Evolutionary conservation across 2,113 vertebrate genomes (phyloP).

Genomic region (Sciurus niger): DNA sequence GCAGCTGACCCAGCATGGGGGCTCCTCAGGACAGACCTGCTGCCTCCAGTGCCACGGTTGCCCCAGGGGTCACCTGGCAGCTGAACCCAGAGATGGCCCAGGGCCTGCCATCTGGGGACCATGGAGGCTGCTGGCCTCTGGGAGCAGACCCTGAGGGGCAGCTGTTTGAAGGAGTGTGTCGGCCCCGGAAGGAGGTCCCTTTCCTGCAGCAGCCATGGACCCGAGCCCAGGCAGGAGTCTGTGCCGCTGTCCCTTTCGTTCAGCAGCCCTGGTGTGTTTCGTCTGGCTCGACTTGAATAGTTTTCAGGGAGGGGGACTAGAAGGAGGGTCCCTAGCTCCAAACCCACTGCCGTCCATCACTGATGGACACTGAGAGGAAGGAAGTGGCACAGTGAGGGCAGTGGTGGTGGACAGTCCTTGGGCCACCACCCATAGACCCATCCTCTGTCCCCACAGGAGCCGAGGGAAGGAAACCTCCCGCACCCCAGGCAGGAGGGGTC

Average conservation of each 20-base stretch:
- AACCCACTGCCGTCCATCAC: no score
- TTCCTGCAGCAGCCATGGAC: background rate
- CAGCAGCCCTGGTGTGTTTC: background rate
- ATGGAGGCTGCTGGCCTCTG: background rate
- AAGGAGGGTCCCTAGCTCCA: background rate
- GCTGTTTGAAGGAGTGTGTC: background rate
- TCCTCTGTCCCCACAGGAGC: background rate
- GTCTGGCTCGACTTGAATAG: background rate
- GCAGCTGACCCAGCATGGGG: background rate
- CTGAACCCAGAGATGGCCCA: background rate
- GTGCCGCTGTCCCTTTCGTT: background rate
- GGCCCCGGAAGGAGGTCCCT: background rate
- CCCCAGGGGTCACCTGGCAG: background rate
- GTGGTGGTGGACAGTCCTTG: no score
- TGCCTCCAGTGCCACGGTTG: fast-evolving
- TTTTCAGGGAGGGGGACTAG: background rate
- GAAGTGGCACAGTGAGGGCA: background rate
- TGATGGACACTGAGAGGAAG: background rate
- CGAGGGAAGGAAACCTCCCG: fast-evolving
- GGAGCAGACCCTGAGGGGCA: background rate
- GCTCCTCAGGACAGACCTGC: background rate
- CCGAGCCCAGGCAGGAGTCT: no score
- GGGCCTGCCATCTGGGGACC: background rate
- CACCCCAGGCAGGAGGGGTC: background rate
- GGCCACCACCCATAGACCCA: background rate